Conservation (phyloP, 2,797 vertebrate species). For the Xenops minutus region DNA sequence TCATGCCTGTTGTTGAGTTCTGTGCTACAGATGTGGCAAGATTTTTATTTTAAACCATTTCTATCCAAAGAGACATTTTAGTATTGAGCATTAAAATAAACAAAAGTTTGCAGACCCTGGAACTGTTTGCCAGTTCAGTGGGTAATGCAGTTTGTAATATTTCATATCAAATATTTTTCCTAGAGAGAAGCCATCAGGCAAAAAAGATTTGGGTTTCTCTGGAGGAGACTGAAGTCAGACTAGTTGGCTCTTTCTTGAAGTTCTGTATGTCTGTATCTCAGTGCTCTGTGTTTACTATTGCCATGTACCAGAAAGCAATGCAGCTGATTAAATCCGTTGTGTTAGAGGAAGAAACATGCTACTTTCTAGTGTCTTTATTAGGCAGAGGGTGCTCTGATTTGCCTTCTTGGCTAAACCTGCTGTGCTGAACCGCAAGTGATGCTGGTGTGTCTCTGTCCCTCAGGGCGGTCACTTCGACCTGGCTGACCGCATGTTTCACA, state of each 20-base stretch:
- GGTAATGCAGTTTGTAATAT: background rate
- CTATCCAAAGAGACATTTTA: background rate
- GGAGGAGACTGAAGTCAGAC: background rate
- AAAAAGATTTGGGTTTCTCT: background rate
- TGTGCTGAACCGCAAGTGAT: background rate
- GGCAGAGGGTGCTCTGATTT: background rate
- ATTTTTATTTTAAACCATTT: background rate
- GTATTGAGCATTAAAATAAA: background rate
- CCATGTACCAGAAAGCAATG: background rate
- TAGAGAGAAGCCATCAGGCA: background rate
- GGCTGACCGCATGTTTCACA: conserved; percentile 99
- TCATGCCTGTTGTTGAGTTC: background rate
- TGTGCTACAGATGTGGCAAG: background rate
- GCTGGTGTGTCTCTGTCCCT: background rate
- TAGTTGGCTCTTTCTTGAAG: background rate
- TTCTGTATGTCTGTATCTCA: rapidly evolving
- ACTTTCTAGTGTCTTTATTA: background rate
- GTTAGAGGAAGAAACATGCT: background rate
- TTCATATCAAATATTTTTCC: background rate
- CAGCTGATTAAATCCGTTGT: background rate
- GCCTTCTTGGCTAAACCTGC: background rate
- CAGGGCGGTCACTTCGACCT: conserved; percentile 98
- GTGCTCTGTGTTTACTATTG: background rate
- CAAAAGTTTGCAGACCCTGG: background rate
- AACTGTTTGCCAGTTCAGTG: background rate